Percentiles rank a stretch among this genome's conserved stretches.
phyloP scores from a whole-genome alignment of 2,797 vertebrate genomes.

The Vireo griseus region DNA sequence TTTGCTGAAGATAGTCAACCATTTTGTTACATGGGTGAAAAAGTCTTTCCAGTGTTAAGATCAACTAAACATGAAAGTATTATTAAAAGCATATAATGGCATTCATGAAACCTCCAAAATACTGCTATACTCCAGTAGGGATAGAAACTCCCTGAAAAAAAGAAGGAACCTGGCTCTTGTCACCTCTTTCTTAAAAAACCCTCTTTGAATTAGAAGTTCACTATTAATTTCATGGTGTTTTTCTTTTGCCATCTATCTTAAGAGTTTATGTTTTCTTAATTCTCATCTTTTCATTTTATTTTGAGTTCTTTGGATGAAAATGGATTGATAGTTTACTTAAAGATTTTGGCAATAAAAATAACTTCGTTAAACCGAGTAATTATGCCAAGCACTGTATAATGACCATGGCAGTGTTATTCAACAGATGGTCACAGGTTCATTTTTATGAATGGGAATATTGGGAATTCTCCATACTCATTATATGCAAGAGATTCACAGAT shows the following conservation, averaged over 20 bases:
- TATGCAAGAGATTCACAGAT: slow-evolving; percentile 37
- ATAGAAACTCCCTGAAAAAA: neutral
- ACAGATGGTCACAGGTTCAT: slow-evolving; percentile 50
- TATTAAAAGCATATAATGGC: neutral
- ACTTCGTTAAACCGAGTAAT: neutral
- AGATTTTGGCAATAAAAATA: slow-evolving; percentile 34
- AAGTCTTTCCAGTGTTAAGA: neutral
- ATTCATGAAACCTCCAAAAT: neutral
- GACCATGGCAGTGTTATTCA: slow-evolving; percentile 38
- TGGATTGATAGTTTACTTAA: neutral
- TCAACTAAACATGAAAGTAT: neutral
- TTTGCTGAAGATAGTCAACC: neutral
- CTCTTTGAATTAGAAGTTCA: neutral
- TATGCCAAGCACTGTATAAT: neutral
- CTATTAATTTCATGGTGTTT: neutral
- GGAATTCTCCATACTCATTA: slow-evolving; percentile 39
- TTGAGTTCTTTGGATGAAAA: neutral
- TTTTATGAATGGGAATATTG: slow-evolving; percentile 53
- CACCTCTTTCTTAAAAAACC: neutral
- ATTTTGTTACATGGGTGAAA: neutral
- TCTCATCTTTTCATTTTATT: neutral
- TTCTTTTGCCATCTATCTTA: neutral
- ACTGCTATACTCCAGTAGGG: neutral
- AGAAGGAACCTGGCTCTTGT: neutral
- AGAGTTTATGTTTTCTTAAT: neutral